Evolutionary conservation across 2,797 vertebrate species (phyloP), one percentile per base, ranked within the genome.

Genomic region (Alfaro cultratus): DNA sequence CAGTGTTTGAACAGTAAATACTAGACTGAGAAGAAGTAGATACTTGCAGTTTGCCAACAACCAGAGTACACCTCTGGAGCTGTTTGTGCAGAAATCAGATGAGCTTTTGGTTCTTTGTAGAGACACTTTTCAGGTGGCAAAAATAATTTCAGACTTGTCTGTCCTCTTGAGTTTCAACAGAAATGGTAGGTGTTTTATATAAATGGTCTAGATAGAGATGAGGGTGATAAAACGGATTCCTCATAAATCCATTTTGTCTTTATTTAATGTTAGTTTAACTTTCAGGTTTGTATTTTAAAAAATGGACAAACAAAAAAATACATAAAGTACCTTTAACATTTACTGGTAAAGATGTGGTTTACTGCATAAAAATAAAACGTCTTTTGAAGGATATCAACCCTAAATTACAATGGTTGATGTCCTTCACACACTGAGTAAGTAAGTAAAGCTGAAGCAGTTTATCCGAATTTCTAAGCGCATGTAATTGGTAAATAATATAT

Each of bases 1-100:
- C 46, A 29, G n/a, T n/a, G 12, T 80, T 83, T 84, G 85, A 86
- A 74, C 80, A 49, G 4, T 55, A 76, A 86, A 86, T 82, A 74
- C 74, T n/a, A 45, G 79, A 86, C 82, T 53, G 81, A 89, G 88
- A 74, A 90, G 85, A 91, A 78, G 89, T 82, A 87, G 88, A 89
- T 88, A 86, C 91, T 88, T 92, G 89, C 89, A 93, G 85, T 92
- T 90, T 93, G 90, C 87, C 87, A 88, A 79, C 83, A 82, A 91
- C 86, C 78, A 87, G 62, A 84, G 89, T 93, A 74, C 85, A 91
- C 85, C 85, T 80, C 55, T 74, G 90, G 86, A 88, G 88, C 82
- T 87, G 80, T 80, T 85, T 75, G 68, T 36, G 70, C 85, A 68
- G 81, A 82, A 88, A 87, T 88, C 85, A 88, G 88, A 92, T 84